Base-by-base conservation (phyloP, 1,140 invertebrate genomes). In the Zaprionus capensis region DNA sequence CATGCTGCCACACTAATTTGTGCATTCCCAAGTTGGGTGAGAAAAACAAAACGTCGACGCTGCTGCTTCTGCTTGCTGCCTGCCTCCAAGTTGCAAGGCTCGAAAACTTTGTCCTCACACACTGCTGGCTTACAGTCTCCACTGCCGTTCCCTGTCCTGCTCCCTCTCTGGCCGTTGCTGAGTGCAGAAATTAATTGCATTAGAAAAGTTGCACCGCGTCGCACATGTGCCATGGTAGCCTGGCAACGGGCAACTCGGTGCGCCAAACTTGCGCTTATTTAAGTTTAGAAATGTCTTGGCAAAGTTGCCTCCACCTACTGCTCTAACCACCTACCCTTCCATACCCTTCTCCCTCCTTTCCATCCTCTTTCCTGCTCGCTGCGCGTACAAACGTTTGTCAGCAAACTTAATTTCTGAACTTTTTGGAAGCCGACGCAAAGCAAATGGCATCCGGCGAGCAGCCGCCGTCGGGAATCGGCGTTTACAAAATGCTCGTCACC, bases 161-260 rank as follows among this genome's bases (percentile, higher is more conserved):
- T 20, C 6, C 7, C 9, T 4, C 53, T 28, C 6, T 46, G 2
- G 12, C n/a, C 53, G 70, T 70, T 65, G 85, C 77, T 82, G 86
- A 91, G 81, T 90, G 85, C 85, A 90, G 81, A 90, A 90, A 90
- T 90, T 90, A 90, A 90, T 90, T 90, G 85, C 85, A 90, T 90
- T 90, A 90, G 85, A 90, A 90, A 90, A 90, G 81, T 90, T 90
- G 68, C 76, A 83, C 82, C 66, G 56, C 73, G 71, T 78, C 76
- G 85, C 84, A 87, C 84, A 87, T 87, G 84, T 87, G 83, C 73
- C 80, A 66, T 17, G 70, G 49, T 59, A 53, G 58, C 64, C 46
- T 41, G 22, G 63, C 46, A 51, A 51, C 46, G 20, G 34, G 63
- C 73, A 76, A 71, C 72, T 75, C 51, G 59, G 67, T 71, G 53